Base-by-base conservation (phyloP, 1,140 invertebrate species). In the Drosophila gunungcola region DNA sequence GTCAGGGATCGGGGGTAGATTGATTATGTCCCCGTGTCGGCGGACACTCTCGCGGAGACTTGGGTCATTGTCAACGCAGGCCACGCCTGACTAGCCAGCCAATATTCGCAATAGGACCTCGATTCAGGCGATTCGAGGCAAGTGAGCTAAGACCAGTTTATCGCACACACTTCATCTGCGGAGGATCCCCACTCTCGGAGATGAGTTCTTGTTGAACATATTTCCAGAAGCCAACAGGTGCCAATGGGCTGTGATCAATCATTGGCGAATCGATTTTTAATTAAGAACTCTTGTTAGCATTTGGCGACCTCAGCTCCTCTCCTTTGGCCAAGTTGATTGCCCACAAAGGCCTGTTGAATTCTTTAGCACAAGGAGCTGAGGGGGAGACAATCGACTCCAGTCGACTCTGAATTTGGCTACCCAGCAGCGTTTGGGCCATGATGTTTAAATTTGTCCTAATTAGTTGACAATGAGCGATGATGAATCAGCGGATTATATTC, bases 191-290 rank as follows among this genome's bases (percentile, higher is more conserved):
- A 56, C 56, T 57, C 78, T 65, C 53, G 75, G 77, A 89, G 85
- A 89, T 69, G 84, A 89, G 78, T 78, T 80, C 84, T 83, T 91
- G 90, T 91, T 89, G 80, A 82, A 91, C 86, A 91, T 74, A 91
- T 91, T 91, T 91, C 88, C 90, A 91, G 90, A 91, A 91, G 90
- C 90, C 84, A 91, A 91, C 90, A 91, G 90, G 90, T 91, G 90
- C 91, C 90, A 91, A 91, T 82, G 90, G 72, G 73, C 51, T 78
- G 86, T 85, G 90, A 91, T 91, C 91, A 91, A 91, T 91, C 90
- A 91, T 85, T 77, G 79, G 46, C 64, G 64, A 91, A 89, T 91
- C 88, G 84, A 91, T 91, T 88, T 89, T 91, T 91, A 91, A 91
- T 91, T 91, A 91, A 91, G 90, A 90, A 91, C 83, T 91, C 90